Evolutionary conservation across 2,888 invertebrate genomes (phyloP), one percentile per base, ranked within the genome.

Genomic region (Thalpophila matura): DNA sequence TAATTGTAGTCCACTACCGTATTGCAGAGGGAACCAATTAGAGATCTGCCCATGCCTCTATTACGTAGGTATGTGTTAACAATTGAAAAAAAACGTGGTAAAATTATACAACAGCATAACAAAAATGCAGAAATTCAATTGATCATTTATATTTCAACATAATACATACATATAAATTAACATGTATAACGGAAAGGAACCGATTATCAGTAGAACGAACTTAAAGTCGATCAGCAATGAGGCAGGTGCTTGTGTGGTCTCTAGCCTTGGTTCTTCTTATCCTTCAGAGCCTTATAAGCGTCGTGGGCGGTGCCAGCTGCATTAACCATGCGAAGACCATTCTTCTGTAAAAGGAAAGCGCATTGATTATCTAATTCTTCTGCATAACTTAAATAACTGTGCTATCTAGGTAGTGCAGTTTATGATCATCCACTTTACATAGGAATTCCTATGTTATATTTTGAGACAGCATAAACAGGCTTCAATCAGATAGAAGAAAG

Each of bases 221-320:
- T 26, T 37, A 20, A 49, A 42, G 12, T 16, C 24, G 20, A n/a
- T 24, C 5, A 16, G 27, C 18, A 14, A 3, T 4, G 20, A 10
- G 1, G 16, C 1, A 18, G 16, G 1, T 22, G 18, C 14, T 24
- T 20, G 9, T 3, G 2, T 26, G 18, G 12, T 20, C 24, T n/a
- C 20, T 61, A 72, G n/a, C 71, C 71, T 3, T 68, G 56, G n/a
- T n/a, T n/a, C n/a, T 51, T 58, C 20, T 58, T 74, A 6, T 74
- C 1, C 31, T 76, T 64, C 2, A 68, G 1, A 22, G 67, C 61
- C 5, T 72, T 43, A 43, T 76, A 72, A 3, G 53, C 71, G n/a
- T 66, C 61, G 31, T 74, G 79, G 5, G 22, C 63, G 6, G 66
- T 57, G 5, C 78, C 74, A 4, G 71, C 78, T 9, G 74, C 69